Percentiles rank a stretch among this genome's conserved stretches.
These are phyloP conservation scores for Pararge aegeria DNA, from an alignment of 1,140 invertebrate genomes.

Conservation along the genomic window DNA sequence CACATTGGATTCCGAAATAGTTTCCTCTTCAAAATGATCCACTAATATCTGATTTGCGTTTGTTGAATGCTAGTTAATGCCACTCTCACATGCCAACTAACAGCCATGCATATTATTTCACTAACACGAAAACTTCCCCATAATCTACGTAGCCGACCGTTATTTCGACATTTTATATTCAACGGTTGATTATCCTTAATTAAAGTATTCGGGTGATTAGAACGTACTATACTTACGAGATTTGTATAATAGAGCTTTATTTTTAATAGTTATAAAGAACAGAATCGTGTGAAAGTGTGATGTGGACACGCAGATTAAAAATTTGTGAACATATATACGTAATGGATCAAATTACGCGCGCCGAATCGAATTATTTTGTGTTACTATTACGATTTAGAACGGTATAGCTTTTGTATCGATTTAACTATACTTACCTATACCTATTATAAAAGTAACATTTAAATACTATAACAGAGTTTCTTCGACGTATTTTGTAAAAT, in stretches of 20 bases:
- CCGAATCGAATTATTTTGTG: constrained; percentile 57
- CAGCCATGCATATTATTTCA: constrained; percentile 39
- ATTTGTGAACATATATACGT: constrained; percentile 45
- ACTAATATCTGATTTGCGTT: constrained; percentile 68
- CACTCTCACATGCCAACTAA: constrained; percentile 54
- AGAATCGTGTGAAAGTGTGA: constrained; percentile 8
- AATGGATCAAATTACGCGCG: constrained; percentile 59
- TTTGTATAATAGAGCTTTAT: constrained; percentile 14
- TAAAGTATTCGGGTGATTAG: constrained; percentile 52
- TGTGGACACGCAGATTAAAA: constrained; percentile 50
- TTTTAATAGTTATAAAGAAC: constrained; percentile 16
- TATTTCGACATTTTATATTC: constrained; percentile 44
- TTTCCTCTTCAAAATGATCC: constrained; percentile 58
- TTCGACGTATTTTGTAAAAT: no score
- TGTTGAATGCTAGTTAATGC: constrained; percentile 43
- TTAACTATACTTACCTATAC: constrained; percentile 35
- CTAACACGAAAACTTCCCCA: constrained; percentile 44
- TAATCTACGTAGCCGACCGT: constrained; percentile 38
- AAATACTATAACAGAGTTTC: constrained; percentile 54
- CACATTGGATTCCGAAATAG: constrained; percentile 34
- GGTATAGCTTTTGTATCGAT: constrained; percentile 42
- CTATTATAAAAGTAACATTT: constrained; percentile 56
- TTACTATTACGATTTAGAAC: constrained; percentile 58
- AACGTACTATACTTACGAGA: background rate
- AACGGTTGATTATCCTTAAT: constrained; percentile 60